A percentile compares a stretch with the other conserved stretches of the same genome.
phyloP scores from a whole-genome alignment of 1,140 invertebrate genomes.

The Oppia nitens region DNA sequence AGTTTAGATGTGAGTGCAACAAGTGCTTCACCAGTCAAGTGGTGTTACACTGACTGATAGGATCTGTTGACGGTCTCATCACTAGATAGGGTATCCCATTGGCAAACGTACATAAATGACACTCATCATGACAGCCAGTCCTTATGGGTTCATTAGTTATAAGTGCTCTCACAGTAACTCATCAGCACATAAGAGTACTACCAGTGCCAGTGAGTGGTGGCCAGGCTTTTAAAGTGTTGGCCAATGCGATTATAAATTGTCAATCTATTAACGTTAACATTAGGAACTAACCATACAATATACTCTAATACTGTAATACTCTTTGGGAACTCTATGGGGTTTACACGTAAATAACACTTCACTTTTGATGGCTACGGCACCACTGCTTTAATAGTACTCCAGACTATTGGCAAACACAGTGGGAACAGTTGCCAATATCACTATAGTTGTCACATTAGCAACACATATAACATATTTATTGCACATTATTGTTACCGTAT shows the following conservation, averaged over 20 bases:
- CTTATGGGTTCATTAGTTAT: neutral
- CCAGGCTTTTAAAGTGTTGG: too few species aligned
- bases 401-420: too few species aligned
- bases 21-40: too few species aligned
- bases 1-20: too few species aligned
- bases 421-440: neutral
- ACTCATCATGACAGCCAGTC: neutral
- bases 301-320: neutral
- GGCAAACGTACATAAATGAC: neutral
- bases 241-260: neutral
- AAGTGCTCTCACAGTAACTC: neutral
- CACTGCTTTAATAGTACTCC: too few species aligned
- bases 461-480: neutral
- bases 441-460: neutral
- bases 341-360: too few species aligned
- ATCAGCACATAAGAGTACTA: neutral
- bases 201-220: neutral
- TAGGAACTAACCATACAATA: neutral
- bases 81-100: neutral
- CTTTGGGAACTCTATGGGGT: too few species aligned
- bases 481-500: neutral
- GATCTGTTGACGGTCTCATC: neutral
- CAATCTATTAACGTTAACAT: neutral
- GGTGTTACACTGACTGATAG: neutral
- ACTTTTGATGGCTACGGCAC: too few species aligned